These are phyloP conservation scores for Thripadectes ignobilis DNA, from an alignment of 2,797 vertebrate species.

Conservation along the genomic window DNA sequence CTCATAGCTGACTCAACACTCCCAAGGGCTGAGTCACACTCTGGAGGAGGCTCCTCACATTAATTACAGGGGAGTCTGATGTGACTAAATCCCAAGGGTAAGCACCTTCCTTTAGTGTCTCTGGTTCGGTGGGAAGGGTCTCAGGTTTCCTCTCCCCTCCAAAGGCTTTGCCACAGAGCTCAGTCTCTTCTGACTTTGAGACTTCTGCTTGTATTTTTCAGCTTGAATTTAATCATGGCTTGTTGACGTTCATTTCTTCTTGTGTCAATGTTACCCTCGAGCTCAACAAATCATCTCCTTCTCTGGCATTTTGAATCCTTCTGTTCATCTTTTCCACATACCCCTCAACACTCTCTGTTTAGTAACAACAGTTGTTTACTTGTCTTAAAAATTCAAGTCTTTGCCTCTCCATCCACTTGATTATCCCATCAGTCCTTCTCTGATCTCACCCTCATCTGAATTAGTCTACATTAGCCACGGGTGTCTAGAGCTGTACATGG, in stretches of 20 bases:
- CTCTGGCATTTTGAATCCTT: constrained; percentile 22
- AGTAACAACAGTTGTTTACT: constrained; percentile 21
- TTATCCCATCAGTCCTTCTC: not conserved
- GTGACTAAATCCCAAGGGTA: not conserved
- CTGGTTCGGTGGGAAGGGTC: not conserved
- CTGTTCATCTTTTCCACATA: constrained; percentile 11
- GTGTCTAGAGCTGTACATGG: not conserved
- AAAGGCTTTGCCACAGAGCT: not conserved
- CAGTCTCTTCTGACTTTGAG: not conserved
- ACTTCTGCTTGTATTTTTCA: not conserved
- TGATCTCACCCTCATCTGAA: not conserved
- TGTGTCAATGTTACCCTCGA: not conserved
- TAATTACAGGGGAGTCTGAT: not conserved
- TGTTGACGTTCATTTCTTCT: not conserved
- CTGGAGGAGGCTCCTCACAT: not conserved
- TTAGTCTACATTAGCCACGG: not conserved
- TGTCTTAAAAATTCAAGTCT: not conserved
- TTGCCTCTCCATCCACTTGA: not conserved
- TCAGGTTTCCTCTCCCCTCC: not conserved
- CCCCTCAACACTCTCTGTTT: not conserved
- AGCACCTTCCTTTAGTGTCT: not conserved
- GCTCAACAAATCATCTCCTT: constrained; percentile 16
- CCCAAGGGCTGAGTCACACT: not conserved
- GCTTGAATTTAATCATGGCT: not conserved
- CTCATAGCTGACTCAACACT: not conserved